phyloP scores from a whole-genome alignment of 2,113 vertebrate species.

The Leucosticte australis region DNA sequence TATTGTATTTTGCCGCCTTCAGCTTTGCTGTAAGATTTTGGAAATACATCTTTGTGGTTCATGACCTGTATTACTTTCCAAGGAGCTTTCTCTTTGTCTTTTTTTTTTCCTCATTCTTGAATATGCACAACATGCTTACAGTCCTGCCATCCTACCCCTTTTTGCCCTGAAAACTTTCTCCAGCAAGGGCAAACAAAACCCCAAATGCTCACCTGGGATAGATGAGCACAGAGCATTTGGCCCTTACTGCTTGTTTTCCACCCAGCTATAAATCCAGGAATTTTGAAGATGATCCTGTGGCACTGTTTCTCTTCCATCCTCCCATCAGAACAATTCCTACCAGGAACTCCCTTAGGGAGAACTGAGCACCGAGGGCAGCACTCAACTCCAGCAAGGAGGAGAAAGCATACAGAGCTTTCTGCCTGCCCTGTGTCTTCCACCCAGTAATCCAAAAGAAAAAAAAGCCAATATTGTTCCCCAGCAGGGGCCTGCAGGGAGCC shows the following conservation, averaged over 20 bases:
- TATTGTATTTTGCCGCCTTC: background rate
- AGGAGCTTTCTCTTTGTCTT: background rate
- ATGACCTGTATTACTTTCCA: background rate
- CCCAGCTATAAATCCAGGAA: background rate
- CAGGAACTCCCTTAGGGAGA: background rate
- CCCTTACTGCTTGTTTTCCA: background rate
- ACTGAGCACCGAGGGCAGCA: accelerated
- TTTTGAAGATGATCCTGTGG: background rate
- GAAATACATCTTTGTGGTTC: background rate
- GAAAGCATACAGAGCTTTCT: background rate
- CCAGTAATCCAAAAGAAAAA: slow-evolving; percentile 52
- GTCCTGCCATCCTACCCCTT: background rate
- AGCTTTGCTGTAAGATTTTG: background rate
- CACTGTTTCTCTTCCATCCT: background rate
- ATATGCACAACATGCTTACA: background rate
- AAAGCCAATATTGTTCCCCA: slow-evolving; percentile 50
- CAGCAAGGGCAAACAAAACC: background rate
- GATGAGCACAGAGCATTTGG: background rate
- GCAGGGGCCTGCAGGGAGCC: slow-evolving; percentile 21
- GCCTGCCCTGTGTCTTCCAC: background rate
- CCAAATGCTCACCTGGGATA: accelerated
- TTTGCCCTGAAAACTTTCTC: background rate
- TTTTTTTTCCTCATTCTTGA: background rate
- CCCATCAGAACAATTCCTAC: background rate
- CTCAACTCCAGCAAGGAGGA: background rate